Conservation (phyloP, 2,888 invertebrate genomes). For the Gortyna flavago region DNA sequence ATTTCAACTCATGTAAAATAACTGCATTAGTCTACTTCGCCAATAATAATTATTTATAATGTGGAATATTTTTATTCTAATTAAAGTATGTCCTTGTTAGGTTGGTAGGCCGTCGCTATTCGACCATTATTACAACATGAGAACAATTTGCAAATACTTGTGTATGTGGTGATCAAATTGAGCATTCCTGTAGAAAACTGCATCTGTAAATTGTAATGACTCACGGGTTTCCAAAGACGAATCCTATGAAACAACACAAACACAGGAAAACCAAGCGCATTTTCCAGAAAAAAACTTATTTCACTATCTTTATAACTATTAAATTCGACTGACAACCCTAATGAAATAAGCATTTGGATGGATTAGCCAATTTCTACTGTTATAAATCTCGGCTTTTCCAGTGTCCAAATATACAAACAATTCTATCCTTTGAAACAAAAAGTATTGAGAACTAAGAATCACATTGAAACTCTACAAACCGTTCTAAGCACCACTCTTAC, state of each 20-base stretch:
- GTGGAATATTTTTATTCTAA: conserved; percentile 25
- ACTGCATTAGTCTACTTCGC: neutral
- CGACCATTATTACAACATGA: conserved; percentile 68
- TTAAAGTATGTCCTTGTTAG: conserved; percentile 70
- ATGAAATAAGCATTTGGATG: neutral
- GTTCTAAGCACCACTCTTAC: neutral
- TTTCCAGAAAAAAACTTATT: neutral
- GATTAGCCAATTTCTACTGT: neutral
- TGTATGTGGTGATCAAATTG: conserved; percentile 67
- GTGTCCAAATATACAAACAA: neutral
- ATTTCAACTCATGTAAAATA: neutral
- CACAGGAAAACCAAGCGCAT: neutral
- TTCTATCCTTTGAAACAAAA: neutral
- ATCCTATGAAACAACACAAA: conserved; percentile 5
- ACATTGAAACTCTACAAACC: neutral
- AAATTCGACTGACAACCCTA: neutral
- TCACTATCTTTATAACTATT: too few species aligned
- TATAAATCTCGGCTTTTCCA: neutral
- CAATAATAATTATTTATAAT: neutral
- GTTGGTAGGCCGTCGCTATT: conserved; percentile 68
- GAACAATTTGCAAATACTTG: conserved; percentile 77
- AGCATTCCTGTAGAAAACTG: conserved; percentile 61
- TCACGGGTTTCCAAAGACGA: conserved; percentile 58
- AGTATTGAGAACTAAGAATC: neutral
- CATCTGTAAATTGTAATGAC: conserved; percentile 62